Evolutionary conservation across 2,797 vertebrate species (phyloP), one percentile per base, ranked within the genome.

Genomic region (Phyllotis vaccarum): DNA sequence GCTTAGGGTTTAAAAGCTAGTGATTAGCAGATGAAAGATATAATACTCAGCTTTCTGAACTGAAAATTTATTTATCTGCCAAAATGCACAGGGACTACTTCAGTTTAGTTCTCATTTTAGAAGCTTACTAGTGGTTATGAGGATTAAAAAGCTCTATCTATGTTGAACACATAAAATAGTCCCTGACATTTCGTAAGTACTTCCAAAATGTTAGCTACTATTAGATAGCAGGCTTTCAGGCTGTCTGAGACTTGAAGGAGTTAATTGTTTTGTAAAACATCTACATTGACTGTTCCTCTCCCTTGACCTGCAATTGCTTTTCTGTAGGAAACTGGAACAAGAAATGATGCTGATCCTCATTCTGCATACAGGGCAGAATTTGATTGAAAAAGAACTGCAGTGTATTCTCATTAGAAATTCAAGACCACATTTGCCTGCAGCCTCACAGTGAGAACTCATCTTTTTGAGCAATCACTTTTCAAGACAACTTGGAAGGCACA

Each of bases 361-460:
- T 96, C 64, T 95, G 80, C 90, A 90, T 75, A 91, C 85, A 80
- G 7, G 56, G 68, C 70, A 95, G 64, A 87, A 94, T 95, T 96
- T 93, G 17, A n/a, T 85, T 91, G 88, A 89, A 89, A 96, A 91
- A 66, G n/a, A 87, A 93, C 92, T 93, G 70, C 83, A 75, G 79
- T 1, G 0, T 68, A 94, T 70, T 91, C 96, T 96, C 88, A 94
- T 97, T 95, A 96, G 70, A 89, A 96, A 96, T 95, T 97, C 95
- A 95, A 93, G 80, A 94, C 94, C 90, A 90, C 75, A 86, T 94
- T 82, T 2, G 0, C 64, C 80, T 87, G 79, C 92, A 93, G 92
- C 56, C 75, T 95, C 75, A 86, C 75, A 93, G 87, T 54, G 74
- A 96, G 79, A 94, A 86, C 74, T 94, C 54, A 66, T 94, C 75